These are phyloP conservation scores for Neotoma lepida DNA, from an alignment of 2,113 vertebrate genomes.

Conservation along the genomic window DNA sequence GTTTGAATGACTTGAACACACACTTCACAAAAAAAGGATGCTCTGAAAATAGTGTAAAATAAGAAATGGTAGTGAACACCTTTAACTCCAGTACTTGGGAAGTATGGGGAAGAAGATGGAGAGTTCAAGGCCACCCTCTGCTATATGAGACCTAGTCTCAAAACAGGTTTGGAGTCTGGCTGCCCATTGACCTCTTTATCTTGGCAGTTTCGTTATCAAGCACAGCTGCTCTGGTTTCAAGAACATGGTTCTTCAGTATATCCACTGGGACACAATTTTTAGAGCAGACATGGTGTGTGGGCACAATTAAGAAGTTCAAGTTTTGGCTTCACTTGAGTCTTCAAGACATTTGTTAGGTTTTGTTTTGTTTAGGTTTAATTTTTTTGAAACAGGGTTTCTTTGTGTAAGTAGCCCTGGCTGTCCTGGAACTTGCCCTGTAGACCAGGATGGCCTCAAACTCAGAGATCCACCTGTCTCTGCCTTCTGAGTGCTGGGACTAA, in stretches of 20 bases:
- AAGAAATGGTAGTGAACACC: neutral
- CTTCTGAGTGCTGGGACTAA: neutral
- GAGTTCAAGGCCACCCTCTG: no score
- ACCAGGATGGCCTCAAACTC: neutral
- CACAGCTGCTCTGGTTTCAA: neutral
- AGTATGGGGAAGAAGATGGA: neutral
- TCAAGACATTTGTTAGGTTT: neutral
- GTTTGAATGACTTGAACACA: neutral
- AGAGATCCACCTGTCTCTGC: neutral
- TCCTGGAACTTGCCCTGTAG: neutral
- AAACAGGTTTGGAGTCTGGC: neutral
- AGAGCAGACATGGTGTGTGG: neutral
- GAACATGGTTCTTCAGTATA: neutral
- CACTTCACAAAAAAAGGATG: neutral
- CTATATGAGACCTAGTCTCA: neutral
- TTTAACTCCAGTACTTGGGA: neutral
- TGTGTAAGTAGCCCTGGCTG: neutral
- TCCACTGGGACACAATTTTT: neutral
- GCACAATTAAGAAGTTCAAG: neutral
- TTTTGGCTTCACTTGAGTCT: neutral
- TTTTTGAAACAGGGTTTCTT: neutral
- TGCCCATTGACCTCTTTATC: neutral
- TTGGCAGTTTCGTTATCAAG: neutral
- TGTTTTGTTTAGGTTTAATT: neutral
- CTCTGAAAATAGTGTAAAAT: neutral